These are phyloP conservation scores for Gopherus evgoodei DNA, from an alignment of 2,113 vertebrate species.

Conservation along the genomic window DNA sequence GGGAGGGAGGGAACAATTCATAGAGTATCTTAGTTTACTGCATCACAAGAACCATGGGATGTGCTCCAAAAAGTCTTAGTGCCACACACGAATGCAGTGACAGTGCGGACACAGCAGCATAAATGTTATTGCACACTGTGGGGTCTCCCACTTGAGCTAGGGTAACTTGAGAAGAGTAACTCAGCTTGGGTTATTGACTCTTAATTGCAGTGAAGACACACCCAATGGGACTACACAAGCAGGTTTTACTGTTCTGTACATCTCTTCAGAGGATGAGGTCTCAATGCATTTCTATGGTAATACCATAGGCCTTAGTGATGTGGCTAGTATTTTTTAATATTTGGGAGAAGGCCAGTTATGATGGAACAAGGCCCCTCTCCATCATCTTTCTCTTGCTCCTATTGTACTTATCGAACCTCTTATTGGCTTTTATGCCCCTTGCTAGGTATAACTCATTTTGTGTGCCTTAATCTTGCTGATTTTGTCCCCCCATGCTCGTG, in stretches of 20 bases:
- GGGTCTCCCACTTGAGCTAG: not conserved
- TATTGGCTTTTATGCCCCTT: too few species aligned
- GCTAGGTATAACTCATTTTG: too few species aligned
- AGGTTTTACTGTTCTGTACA: not conserved
- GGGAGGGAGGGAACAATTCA: not conserved
- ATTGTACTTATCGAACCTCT: too few species aligned
- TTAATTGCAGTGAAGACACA: not conserved
- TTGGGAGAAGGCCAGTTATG: constrained; percentile 13
- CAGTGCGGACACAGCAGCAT: not conserved
- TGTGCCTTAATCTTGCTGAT: too few species aligned
- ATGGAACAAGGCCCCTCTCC: not conserved
- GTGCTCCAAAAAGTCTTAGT: not conserved
- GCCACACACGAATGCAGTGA: not conserved
- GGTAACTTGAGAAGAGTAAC: not conserved
- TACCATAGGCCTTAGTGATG: not conserved
- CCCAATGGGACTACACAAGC: not conserved
- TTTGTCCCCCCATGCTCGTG: too few species aligned
- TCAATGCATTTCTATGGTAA: too few species aligned
- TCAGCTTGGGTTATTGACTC: not conserved
- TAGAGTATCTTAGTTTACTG: not conserved
- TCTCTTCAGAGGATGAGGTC: not conserved
- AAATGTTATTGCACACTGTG: not conserved
- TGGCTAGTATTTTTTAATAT: not conserved
- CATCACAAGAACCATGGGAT: not conserved
- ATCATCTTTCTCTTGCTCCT: too few species aligned